Conservation (phyloP, 1,140 invertebrate species). For the Cyrtorhinus lividipennis region DNA sequence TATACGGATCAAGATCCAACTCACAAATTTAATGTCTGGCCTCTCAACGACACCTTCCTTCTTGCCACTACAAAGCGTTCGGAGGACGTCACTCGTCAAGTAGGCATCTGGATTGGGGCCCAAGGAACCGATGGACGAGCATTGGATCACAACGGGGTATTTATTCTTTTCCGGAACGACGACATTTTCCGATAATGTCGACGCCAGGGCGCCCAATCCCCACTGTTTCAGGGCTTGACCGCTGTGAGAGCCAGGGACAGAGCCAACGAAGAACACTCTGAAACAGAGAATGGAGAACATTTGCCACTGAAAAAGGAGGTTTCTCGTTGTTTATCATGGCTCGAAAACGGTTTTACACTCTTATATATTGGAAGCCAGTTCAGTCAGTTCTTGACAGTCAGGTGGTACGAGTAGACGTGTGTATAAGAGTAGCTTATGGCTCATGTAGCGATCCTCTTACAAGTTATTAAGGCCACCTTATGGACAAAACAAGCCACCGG, state of each 20-base stretch:
- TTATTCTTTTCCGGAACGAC: conserved; percentile 9
- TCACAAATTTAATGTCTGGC: conserved; percentile 30
- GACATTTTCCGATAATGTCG: conserved; percentile 22
- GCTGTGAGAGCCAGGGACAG: conserved; percentile 64
- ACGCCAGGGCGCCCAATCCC: conserved; percentile 54
- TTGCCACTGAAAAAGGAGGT: too few species aligned
- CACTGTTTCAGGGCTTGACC: conserved; percentile 38
- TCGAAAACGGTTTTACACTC: too few species aligned
- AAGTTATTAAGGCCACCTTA: too few species aligned
- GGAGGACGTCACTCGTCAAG: conserved; percentile 48
- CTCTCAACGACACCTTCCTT: conserved; percentile 7
- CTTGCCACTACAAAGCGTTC: conserved; percentile 30
- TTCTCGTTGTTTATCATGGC: conserved; percentile 14
- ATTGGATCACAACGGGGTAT: conserved; percentile 58
- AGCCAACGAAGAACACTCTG: conserved; percentile 72
- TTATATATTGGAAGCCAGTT: too few species aligned
- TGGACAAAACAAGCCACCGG: too few species aligned
- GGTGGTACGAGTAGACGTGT: too few species aligned
- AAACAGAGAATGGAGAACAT: too few species aligned
- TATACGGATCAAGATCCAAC: too few species aligned
- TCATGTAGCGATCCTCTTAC: too few species aligned
- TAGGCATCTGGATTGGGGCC: conserved; percentile 54
- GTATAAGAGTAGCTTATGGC: too few species aligned
- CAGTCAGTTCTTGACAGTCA: too few species aligned
- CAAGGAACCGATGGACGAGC: conserved; percentile 79